Evolutionary conservation across 2,888 invertebrate genomes (phyloP).

Genomic region (Trilocha varians): DNA sequence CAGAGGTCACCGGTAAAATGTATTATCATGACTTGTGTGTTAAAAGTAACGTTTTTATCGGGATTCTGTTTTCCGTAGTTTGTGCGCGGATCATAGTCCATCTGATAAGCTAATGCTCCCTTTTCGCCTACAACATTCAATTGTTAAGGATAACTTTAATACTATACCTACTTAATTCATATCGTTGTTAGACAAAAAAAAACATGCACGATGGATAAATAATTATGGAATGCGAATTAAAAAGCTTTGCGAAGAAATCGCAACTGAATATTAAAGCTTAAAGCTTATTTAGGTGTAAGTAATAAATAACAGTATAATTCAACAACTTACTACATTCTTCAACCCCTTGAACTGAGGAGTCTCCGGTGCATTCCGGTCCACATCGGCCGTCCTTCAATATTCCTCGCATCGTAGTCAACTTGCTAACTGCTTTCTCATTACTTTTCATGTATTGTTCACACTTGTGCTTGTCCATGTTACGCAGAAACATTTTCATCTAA

Average conservation of each 20-base stretch:
- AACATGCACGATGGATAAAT: no score
- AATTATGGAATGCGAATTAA: no score
- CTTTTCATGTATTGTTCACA: conserved; percentile 45
- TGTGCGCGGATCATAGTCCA: conserved; percentile 44
- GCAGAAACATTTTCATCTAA: conserved; percentile 58
- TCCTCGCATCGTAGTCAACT: conserved; percentile 55
- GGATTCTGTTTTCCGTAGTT: conserved; percentile 47
- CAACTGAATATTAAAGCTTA: no score
- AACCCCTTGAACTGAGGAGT: conserved; percentile 41
- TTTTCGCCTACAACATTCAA: conserved; percentile 44
- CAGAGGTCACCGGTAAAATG: conserved; percentile 75
- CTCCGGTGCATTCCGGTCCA: conserved; percentile 61
- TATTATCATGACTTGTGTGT: conserved; percentile 75
- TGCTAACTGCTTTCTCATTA: conserved; percentile 49
- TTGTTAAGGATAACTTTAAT: no score
- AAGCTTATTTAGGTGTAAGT: no score
- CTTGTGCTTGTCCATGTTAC: conserved; percentile 64
- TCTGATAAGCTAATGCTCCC: conserved; percentile 35
- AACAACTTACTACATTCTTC: conserved; percentile 25
- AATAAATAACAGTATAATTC: background rate
- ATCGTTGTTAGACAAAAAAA: no score
- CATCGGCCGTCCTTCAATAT: conserved; percentile 61
- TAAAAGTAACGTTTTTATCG: conserved; percentile 64
- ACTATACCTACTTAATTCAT: no score
- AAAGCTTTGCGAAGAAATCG: no score